A percentile compares a stretch with the other conserved stretches of the same genome.
These are phyloP conservation scores for Poecilia velifera DNA, from an alignment of 2,797 vertebrate species.

Conservation along the genomic window DNA sequence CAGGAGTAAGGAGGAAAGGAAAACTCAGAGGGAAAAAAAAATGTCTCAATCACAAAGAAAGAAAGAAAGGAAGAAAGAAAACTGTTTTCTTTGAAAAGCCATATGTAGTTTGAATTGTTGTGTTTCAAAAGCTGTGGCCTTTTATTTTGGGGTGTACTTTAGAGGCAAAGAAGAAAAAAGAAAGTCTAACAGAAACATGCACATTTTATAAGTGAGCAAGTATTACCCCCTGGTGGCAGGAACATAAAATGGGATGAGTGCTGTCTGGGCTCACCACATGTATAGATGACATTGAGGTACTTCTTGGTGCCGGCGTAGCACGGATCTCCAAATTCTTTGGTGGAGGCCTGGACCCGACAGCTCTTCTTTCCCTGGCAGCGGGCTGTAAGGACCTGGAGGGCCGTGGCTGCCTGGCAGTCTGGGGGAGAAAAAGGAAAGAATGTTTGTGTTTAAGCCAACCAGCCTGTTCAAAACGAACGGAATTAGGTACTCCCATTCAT, in stretches of 20 bases:
- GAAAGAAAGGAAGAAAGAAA: neutral
- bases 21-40: neutral
- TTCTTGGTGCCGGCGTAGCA: slow-evolving; percentile 90
- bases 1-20: neutral
- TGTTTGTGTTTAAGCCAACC: neutral
- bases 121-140: no score
- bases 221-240: slow-evolving; percentile 67
- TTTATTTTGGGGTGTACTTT: neutral
- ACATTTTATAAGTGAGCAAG: slow-evolving; percentile 37
- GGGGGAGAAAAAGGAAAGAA: slow-evolving; percentile 5
- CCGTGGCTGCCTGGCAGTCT: slow-evolving; percentile 87
- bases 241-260: neutral
- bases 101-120: neutral
- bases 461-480: neutral
- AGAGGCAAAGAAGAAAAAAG: neutral
- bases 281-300: slow-evolving; percentile 91
- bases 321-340: slow-evolving; percentile 89
- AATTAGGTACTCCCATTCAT: neutral
- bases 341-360: slow-evolving; percentile 86
- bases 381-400: slow-evolving; percentile 84
- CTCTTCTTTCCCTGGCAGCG: slow-evolving; percentile 88
- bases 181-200: neutral
- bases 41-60: neutral
- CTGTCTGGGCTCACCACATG: slow-evolving; percentile 84
- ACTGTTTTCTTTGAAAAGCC: neutral